These are phyloP conservation scores for Lobophora halterata DNA, from an alignment of 2,888 invertebrate species.

Conservation along the genomic window DNA sequence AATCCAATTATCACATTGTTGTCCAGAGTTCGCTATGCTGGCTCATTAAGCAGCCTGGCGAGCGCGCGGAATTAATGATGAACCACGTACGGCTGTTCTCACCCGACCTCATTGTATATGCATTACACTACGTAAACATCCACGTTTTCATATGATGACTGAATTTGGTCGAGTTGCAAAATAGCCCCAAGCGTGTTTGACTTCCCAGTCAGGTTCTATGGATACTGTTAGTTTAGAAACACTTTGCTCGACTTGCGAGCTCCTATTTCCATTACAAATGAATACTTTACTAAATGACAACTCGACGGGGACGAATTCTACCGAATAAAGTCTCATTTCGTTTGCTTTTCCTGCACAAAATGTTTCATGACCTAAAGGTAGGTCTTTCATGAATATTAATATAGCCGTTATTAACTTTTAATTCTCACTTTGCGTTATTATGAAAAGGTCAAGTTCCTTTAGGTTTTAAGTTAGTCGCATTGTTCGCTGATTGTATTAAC, in stretches of 20 bases:
- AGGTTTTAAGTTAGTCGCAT: constrained; percentile 11
- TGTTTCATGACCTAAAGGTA: constrained; percentile 17
- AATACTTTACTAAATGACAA: no score
- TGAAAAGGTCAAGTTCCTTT: constrained; percentile 16
- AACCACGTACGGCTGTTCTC: constrained; percentile 10
- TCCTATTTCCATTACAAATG: no score
- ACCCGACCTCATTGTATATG: constrained; percentile 3
- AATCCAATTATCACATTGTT: not conserved
- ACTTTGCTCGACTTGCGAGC: constrained; percentile 3
- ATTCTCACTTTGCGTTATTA: constrained; percentile 7
- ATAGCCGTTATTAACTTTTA: constrained; percentile 16
- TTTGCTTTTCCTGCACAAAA: no score
- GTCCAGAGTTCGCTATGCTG: constrained; percentile 1
- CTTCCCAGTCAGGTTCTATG: no score
- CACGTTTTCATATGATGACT: no score
- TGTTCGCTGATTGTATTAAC: constrained; percentile 32
- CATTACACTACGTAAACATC: constrained; percentile 9
- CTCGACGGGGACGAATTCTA: no score
- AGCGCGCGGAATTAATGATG: constrained; percentile 38
- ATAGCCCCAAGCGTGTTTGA: no score
- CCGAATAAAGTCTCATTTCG: no score
- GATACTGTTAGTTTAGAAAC: no score
- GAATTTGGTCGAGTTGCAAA: no score
- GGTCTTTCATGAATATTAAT: constrained; percentile 16
- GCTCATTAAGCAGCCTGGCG: constrained; percentile 25